Conservation (phyloP, 2,888 invertebrate species). For the Pimpla rufipes region DNA sequence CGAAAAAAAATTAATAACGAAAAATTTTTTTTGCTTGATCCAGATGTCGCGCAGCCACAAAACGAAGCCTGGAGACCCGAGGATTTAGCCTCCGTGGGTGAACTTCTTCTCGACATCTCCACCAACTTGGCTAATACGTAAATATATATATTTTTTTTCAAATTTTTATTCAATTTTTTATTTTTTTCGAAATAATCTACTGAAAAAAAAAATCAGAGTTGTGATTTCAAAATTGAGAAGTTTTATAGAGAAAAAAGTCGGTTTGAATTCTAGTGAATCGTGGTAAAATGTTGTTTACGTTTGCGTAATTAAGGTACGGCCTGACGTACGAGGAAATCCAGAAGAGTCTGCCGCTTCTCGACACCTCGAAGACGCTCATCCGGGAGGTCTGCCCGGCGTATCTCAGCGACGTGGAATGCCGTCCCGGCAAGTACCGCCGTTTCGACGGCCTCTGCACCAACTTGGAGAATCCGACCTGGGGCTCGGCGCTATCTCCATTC, state of each 20-base stretch:
- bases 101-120: constrained; percentile 94
- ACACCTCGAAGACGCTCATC: constrained; percentile 94
- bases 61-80: constrained; percentile 93
- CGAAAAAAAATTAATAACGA: not conserved
- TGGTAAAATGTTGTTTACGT: constrained; percentile 1
- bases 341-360: constrained; percentile 94
- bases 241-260: no score
- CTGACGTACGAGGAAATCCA: constrained; percentile 94
- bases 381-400: constrained; percentile 95
- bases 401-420: constrained; percentile 94
- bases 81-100: constrained; percentile 94
- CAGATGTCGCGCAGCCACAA: constrained; percentile 93
- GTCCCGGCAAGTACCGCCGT: constrained; percentile 94
- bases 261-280: no score
- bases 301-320: constrained; percentile 89
- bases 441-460: constrained; percentile 96
- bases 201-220: not conserved
- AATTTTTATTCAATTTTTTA: constrained; percentile 25
- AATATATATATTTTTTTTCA: no score
- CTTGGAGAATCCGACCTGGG: constrained; percentile 95
- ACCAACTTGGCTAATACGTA: constrained; percentile 93
- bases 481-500: constrained; percentile 94
- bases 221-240: not conserved
- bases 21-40: constrained; percentile 72
- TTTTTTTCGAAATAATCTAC: not conserved